phyloP scores from a whole-genome alignment of 2,113 vertebrate genomes.

The Peromyscus polionotus region DNA sequence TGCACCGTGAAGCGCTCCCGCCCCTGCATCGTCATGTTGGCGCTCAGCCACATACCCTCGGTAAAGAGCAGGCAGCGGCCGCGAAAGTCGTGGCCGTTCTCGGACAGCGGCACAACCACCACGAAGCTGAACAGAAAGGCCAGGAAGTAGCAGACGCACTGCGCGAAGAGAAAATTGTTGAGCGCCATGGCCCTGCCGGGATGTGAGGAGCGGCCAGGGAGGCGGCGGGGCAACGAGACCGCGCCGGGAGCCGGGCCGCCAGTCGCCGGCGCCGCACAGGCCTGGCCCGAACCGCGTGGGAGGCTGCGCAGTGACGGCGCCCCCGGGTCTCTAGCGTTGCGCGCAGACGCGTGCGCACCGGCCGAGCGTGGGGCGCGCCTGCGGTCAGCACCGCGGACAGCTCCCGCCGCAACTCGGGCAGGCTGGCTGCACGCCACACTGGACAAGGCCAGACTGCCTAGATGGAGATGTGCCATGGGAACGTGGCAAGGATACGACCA shows the following conservation, averaged over 20 bases:
- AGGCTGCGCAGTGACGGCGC: constrained; percentile 74
- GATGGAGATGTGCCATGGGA: no score
- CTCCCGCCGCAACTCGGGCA: fast-evolving
- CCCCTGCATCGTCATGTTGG: constrained; percentile 95
- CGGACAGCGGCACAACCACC: constrained; percentile 95
- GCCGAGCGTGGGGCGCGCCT: constrained; percentile 51
- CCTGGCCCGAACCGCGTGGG: background rate
- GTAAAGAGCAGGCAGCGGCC: constrained; percentile 97
- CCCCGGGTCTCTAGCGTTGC: constrained; percentile 31
- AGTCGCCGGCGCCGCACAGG: background rate
- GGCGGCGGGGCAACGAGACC: background rate
- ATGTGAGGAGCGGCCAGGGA: background rate
- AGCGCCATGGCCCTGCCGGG: constrained; percentile 90
- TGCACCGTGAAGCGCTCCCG: constrained; percentile 97
- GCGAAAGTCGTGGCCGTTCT: constrained; percentile 95
- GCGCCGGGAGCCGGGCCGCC: background rate
- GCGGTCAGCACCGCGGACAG: constrained; percentile 76
- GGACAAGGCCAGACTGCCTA: background rate
- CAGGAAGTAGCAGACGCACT: constrained; percentile 95
- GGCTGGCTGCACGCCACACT: fast-evolving
- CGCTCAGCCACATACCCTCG: constrained; percentile 97
- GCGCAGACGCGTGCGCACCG: constrained; percentile 73
- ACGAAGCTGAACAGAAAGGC: constrained; percentile 96
- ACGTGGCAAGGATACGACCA: fast-evolving
- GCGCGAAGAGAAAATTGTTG: constrained; percentile 93